Conservation (phyloP, 1,140 invertebrate species). For the Drosophila fuyamai region DNA sequence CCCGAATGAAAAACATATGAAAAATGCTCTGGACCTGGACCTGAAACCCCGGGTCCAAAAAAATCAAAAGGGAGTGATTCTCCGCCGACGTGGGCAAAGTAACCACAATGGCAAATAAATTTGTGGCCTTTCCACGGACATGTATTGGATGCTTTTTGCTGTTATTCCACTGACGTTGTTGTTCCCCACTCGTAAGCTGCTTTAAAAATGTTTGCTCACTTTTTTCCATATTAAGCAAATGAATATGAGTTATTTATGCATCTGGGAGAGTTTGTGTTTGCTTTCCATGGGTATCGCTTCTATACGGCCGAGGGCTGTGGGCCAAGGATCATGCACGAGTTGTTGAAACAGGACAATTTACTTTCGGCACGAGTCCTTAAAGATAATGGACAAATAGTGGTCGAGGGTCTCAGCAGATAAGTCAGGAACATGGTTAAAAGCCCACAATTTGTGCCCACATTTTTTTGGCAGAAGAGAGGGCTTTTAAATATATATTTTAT, state of each 20-base stretch:
- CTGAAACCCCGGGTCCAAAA: constrained; percentile 25
- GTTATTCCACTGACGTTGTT: constrained; percentile 21
- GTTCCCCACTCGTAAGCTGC: constrained; percentile 28
- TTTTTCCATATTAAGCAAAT: constrained; percentile 45
- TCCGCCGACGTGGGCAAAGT: constrained; percentile 54
- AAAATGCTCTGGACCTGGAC: constrained; percentile 52
- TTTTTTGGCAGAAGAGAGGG: not conserved
- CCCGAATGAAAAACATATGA: constrained; percentile 59
- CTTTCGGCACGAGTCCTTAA: constrained; percentile 42
- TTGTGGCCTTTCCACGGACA: constrained; percentile 59
- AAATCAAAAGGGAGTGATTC: constrained; percentile 16
- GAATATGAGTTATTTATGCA: constrained; percentile 54
- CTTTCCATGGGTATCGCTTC: constrained; percentile 27
- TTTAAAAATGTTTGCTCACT: constrained; percentile 44
- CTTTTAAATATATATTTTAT: not conserved
- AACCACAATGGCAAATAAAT: constrained; percentile 81
- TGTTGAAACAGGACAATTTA: constrained; percentile 68
- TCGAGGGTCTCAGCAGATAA: constrained; percentile 8
- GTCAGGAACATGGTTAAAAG: constrained; percentile 4
- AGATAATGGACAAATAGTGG: constrained; percentile 47
- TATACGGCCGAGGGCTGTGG: constrained; percentile 21
- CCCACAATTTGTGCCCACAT: constrained; percentile 5
- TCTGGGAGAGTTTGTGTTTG: constrained; percentile 43
- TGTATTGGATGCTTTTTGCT: constrained; percentile 39
- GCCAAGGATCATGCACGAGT: constrained; percentile 56